Conservation (phyloP, 37 sponge, comb jelly and placozoan species). For the Agelas oroides region DNA sequence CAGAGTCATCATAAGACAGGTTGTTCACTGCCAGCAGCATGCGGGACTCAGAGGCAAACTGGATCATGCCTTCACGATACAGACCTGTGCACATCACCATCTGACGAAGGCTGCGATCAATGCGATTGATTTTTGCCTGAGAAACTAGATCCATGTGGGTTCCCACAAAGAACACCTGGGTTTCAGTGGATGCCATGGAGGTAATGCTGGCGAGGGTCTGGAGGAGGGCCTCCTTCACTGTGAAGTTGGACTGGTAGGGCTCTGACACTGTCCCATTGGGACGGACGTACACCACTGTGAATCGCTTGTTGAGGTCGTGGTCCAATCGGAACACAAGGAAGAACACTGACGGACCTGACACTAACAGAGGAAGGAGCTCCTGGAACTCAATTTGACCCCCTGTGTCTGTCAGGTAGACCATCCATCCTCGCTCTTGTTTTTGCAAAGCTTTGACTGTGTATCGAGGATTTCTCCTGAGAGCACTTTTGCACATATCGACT, state of each 20-base stretch:
- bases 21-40: slow-evolving; percentile 2
- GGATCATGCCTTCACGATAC: not conserved
- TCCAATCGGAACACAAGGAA: slow-evolving; percentile 13
- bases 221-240: slow-evolving; percentile 16
- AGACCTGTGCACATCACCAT: not conserved
- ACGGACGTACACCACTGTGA: not conserved
- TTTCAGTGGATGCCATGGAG: not conserved
- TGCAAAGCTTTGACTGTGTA: too few species aligned
- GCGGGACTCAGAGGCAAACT: not conserved
- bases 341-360: slow-evolving; percentile 16
- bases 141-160: not conserved
- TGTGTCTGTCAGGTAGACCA: slow-evolving; percentile 13
- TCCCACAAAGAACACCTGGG: not conserved
- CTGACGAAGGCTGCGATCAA: not conserved
- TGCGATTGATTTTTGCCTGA: not conserved
- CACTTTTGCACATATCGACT: too few species aligned
- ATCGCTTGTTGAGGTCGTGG: slow-evolving; percentile 12
- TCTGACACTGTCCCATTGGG: not conserved
- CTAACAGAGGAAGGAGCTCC: slow-evolving; percentile 9
- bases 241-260: slow-evolving; percentile 8
- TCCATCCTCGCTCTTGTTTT: not conserved
- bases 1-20: not conserved
- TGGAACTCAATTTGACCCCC: slow-evolving; percentile 23
- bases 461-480: too few species aligned
- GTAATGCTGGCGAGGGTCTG: slow-evolving; percentile 13